Evolutionary conservation across 2,113 vertebrate species (phyloP).

Genomic region (Neodon shergylaensis): DNA sequence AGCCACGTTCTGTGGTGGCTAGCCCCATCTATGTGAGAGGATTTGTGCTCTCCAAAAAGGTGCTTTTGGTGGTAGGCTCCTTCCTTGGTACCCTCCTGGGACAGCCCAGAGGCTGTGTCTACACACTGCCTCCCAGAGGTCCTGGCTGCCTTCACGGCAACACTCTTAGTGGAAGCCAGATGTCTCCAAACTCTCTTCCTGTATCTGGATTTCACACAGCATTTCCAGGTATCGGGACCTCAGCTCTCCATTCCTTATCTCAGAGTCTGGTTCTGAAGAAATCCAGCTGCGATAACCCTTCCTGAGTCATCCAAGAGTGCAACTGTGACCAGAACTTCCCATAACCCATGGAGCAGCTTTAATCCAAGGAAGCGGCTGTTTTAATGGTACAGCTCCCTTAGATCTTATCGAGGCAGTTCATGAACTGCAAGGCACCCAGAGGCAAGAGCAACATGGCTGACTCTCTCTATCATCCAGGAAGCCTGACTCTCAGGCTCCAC

Average conservation of each 20-base stretch:
- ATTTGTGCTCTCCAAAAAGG: not conserved
- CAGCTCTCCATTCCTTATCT: constrained; percentile 15
- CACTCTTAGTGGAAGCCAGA: not conserved
- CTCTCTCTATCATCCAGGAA: not conserved
- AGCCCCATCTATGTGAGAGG: not conserved
- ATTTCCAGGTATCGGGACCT: not conserved
- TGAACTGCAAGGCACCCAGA: not conserved
- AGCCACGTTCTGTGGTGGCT: not conserved
- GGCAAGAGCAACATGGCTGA: not conserved
- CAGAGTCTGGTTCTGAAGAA: not conserved
- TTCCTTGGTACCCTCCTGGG: not conserved
- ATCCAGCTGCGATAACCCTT: not conserved
- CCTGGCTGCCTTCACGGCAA: not conserved
- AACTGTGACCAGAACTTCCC: not conserved
- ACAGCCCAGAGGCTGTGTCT: not conserved
- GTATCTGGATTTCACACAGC: not conserved
- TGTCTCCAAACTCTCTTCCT: not conserved
- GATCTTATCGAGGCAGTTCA: not conserved
- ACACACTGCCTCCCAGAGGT: not conserved
- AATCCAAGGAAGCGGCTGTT: not conserved
- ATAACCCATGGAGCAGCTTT: not conserved
- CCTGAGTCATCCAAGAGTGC: not conserved
- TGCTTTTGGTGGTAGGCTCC: not conserved
- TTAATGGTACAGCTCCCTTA: not conserved
- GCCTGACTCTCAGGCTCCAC: not conserved